Base-by-base conservation (phyloP, 2,797 vertebrate genomes). In the Xiphorhynchus erythropygius region DNA sequence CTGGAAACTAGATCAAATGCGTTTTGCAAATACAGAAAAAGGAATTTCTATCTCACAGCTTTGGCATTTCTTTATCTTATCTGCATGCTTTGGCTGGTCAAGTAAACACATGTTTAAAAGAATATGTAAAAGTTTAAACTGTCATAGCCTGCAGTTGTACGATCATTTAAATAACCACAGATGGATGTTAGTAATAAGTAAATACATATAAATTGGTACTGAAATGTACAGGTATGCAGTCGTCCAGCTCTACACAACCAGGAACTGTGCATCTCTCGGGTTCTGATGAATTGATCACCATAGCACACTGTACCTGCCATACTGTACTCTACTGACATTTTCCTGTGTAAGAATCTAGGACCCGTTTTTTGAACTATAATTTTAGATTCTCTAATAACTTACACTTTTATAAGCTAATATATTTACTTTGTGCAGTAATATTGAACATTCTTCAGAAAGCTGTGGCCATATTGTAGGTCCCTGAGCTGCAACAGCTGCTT, bases 31-130 rank as follows among this genome's bases (percentile, higher is more conserved):
- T 57, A 46, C 4, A 92, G 90, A 39, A 80, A 49, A 89, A 68
- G 27, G 13, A 70, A 64, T 28, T 74, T 67, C 56, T 83, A 2
- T 60, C 64, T 89, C 79, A 80, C 19, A 50, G 46, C 35, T 77
- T 37, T 89, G 92, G 59, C 62, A 78, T 86, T 91, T 91, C 88
- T 37, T 94, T 87, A 77, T 85, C 65, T 88, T 94, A 32, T 80
- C 28, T 56, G 19, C 18, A 18, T 44, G 49, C 35, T 37, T n/a
- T 10, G 64, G 33, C 69, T 85, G 49, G 41, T 85, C 27, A 68
- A 39, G n/a, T 74, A 80, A 87, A 81, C 46, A 91, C 42, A 90
- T 37, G 64, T 87, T 78, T 80, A 76, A 84, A 85, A 56, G 39
- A 95, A 68, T 77, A 80, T 39, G 42, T 89, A 68, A 46, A 76